A percentile compares a stretch with the other conserved stretches of the same genome.
phyloP scores from a whole-genome alignment of 2,888 invertebrate species.

The Agriopis aurantiaria region DNA sequence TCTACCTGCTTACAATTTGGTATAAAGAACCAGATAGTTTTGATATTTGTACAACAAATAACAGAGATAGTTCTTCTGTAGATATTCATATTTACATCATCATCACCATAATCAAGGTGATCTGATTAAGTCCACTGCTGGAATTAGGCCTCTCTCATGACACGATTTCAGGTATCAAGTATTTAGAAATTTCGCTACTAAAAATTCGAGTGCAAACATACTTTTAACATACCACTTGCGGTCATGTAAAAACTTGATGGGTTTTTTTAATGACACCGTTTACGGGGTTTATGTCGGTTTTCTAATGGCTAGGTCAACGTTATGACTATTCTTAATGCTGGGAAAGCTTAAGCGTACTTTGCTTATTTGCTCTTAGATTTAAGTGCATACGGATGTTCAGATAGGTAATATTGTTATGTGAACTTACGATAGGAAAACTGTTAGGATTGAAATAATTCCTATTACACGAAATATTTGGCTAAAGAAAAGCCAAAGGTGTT shows the following conservation, averaged over 20 bases:
- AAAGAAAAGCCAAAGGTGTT: constrained; percentile 17
- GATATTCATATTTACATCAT: no score
- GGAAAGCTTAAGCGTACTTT: constrained; percentile 25
- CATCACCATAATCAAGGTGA: no score
- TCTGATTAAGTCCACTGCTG: no score
- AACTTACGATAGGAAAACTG: no score
- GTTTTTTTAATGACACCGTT: constrained; percentile 36
- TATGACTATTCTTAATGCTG: constrained; percentile 32
- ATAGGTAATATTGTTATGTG: not conserved
- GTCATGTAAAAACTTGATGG: constrained; percentile 35
- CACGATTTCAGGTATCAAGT: no score
- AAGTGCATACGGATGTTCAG: not conserved
- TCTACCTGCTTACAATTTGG: not conserved
- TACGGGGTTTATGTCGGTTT: constrained; percentile 30
- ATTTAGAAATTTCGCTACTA: no score
- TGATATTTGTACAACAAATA: no score
- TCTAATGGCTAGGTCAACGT: constrained; percentile 37
- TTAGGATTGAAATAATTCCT: not conserved
- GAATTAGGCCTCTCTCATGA: no score
- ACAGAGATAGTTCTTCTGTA: no score
- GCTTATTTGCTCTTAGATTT: not conserved
- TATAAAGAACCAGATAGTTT: no score
- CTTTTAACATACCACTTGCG: not conserved
- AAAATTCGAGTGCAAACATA: not conserved
- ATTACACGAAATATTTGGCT: not conserved